phyloP scores from a whole-genome alignment of 1,140 invertebrate genomes.

The Rhyzopertha dominica region DNA sequence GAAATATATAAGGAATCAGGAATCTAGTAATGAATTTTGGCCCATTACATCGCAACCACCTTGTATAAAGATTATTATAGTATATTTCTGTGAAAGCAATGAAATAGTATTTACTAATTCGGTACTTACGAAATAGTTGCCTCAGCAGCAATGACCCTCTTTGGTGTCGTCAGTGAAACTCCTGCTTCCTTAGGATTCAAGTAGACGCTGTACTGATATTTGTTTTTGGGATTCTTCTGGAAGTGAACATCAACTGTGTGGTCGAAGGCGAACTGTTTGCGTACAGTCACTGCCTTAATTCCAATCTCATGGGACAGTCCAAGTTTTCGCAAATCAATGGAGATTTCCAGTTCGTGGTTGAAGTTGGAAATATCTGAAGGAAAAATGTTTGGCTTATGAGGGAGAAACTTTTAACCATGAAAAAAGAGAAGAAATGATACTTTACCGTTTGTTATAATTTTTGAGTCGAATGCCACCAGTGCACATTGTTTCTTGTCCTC shows the following conservation, averaged over 20 bases:
- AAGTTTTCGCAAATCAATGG: constrained; percentile 64
- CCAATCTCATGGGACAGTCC: constrained; percentile 67
- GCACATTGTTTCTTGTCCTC: constrained; percentile 72
- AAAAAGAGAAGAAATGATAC: no score
- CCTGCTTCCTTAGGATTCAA: constrained; percentile 55
- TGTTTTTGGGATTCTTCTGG: constrained; percentile 59
- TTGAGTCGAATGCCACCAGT: constrained; percentile 62
- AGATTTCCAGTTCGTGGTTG: constrained; percentile 53
- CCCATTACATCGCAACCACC: no score
- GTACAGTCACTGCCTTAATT: constrained; percentile 56
- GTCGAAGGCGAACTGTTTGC: constrained; percentile 54
- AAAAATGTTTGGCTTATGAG: neutral
- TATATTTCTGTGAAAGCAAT: constrained; percentile 1
- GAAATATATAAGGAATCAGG: no score
- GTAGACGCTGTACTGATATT: constrained; percentile 63
- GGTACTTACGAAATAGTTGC: no score
- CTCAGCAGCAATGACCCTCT: constrained; percentile 59
- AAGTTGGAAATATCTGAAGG: constrained; percentile 37
- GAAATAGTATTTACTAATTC: neutral
- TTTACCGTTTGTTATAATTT: constrained; percentile 51
- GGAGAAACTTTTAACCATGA: neutral
- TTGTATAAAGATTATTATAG: neutral
- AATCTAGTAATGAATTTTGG: constrained; percentile 11
- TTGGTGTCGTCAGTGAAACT: constrained; percentile 57
- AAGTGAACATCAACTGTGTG: constrained; percentile 65